Percentiles rank a stretch among this genome's conserved stretches.
Evolutionary conservation across 35 echinoderm and acorn worm genomes (phyloP).

Genomic region (Apostichopus japonicus): DNA sequence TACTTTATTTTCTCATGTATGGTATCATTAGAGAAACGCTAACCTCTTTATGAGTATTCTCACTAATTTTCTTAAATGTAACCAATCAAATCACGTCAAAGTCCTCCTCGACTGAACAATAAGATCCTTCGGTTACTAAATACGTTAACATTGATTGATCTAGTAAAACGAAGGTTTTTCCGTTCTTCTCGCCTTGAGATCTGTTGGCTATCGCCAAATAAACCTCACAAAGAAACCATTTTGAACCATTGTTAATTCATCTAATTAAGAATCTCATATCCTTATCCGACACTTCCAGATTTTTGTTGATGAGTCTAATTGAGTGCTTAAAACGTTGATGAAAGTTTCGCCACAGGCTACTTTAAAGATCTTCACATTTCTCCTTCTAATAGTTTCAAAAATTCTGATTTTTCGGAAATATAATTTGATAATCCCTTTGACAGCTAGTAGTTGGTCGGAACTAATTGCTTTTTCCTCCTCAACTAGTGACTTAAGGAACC

Average conservation of each 20-base stretch:
- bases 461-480: neutral
- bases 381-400: neutral
- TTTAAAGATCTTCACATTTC: neutral
- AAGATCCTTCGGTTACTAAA: neutral
- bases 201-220: neutral
- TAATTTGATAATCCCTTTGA: neutral
- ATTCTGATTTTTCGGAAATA: neutral
- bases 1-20: too few relatives aligned
- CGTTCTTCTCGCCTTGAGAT: too few relatives aligned
- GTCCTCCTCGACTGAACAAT: neutral
- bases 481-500: too few relatives aligned
- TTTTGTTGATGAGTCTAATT: neutral
- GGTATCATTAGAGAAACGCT: neutral
- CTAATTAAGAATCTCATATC: neutral
- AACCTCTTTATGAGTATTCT: neutral
- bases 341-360: neutral
- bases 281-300: neutral
- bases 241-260: neutral
- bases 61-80: neutral
- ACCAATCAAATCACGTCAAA: neutral
- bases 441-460: neutral
- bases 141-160: neutral
- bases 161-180: neutral
- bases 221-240: neutral
- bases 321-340: neutral